Base-by-base conservation (phyloP, 2,888 invertebrate species). In the Macaria notata region DNA sequence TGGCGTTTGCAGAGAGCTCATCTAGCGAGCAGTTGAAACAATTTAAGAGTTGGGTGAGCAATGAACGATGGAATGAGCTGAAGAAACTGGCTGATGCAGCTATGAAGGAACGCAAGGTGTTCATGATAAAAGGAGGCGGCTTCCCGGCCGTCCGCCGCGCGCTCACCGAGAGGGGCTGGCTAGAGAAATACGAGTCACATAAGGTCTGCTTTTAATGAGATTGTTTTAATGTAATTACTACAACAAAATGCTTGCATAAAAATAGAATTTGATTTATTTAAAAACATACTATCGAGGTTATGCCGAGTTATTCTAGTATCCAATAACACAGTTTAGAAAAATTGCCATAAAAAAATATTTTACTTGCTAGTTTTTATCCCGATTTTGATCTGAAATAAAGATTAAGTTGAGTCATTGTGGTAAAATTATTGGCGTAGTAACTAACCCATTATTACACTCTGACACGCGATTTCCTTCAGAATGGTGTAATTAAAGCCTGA, bases 81-180 rank as follows among this genome's bases (percentile, higher is more conserved):
- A 93, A 93, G 61, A 94, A 93, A 66, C 86, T 92, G 61, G 94
- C 95, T 0, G 95, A 95, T 31, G 92, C 84, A 50, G 95, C 95
- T 0, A 93, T 94, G 73, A 94, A 88, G 67, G 93, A 94, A 4
- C 93, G 92, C 63, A 94, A 93, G 79, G 93, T 94, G 36, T 95
- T 95, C 70, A 94, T 94, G 73, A 94, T 95, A 77, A 94, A 93
- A 69, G 95, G 95, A 2, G 94, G 94, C 49, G 94, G 94, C 33
- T 96, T 95, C 81, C 93, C 94, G 6, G 94, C 95, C 0, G 91
- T 96, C 6, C 92, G 95, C 4, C 92, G 94, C 61, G 95, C 96
- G 1, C 85, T 96, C 5, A 78, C 94, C 3, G 92, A 94, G 44
- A 88, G 96, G 46, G 95, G 96, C 1, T 96, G 96, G 96, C 78